Evolutionary conservation across 2,113 vertebrate genomes (phyloP).

Genomic region (Boleophthalmus pectinirostris): DNA sequence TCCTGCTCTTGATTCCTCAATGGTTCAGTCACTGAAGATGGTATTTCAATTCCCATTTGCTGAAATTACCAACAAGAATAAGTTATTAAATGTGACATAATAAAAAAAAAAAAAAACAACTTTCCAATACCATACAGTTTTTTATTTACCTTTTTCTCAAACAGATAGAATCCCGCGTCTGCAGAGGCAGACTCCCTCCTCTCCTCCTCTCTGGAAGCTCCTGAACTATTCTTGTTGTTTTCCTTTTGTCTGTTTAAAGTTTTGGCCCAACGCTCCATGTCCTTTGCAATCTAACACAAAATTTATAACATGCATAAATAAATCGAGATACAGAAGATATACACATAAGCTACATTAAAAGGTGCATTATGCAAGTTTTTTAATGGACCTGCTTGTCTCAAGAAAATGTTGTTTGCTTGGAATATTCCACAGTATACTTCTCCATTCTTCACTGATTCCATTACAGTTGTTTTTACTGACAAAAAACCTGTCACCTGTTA

Average conservation of each 20-base stretch:
- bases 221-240: slow-evolving; percentile 88
- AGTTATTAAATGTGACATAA: background rate
- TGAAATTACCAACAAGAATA: slow-evolving; percentile 7
- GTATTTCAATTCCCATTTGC: slow-evolving; percentile 82
- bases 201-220: slow-evolving; percentile 83
- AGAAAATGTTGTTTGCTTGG: no score
- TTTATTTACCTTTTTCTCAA: slow-evolving; percentile 89
- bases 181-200: slow-evolving; percentile 89
- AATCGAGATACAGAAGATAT: background rate
- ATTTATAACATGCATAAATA: background rate
- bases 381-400: no score
- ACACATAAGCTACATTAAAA: no score
- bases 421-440: no score
- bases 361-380: no score
- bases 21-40: slow-evolving; percentile 78
- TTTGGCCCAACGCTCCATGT: slow-evolving; percentile 98
- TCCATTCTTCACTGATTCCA: no score
- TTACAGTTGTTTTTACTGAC: no score
- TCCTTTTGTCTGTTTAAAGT: slow-evolving; percentile 96
- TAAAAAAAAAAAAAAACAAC: background rate
- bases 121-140: background rate
- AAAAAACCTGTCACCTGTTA: no score
- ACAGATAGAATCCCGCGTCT: slow-evolving; percentile 91
- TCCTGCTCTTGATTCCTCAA: slow-evolving; percentile 80
- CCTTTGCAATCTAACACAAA: slow-evolving; percentile 89